phyloP scores from a whole-genome alignment of 2,113 vertebrate species.

The Indicator maculatus region DNA sequence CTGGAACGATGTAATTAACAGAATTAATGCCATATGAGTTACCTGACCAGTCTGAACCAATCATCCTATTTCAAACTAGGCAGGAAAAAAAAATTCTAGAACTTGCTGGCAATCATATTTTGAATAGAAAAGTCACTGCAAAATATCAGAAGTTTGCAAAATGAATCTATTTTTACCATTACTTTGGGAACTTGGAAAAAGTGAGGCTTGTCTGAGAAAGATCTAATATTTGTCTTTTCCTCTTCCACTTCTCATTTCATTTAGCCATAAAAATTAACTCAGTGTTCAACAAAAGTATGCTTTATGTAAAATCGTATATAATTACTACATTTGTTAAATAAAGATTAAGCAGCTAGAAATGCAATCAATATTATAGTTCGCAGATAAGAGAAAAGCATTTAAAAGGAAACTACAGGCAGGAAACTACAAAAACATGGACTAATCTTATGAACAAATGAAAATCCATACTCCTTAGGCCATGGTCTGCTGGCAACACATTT shows the following conservation, averaged over 20 bases:
- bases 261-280: conserved; percentile 17
- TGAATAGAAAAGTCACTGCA: neutral
- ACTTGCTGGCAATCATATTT: neutral
- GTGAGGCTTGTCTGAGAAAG: neutral
- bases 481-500: conserved; percentile 4
- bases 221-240: neutral
- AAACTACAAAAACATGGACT: neutral
- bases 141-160: neutral
- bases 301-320: neutral
- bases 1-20: neutral
- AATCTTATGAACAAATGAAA: conserved; percentile 19
- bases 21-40: neutral
- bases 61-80: neutral
- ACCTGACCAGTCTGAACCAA: neutral
- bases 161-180: neutral
- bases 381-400: conserved; percentile 21
- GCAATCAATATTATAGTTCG: neutral
- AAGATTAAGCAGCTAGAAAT: neutral
- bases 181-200: neutral
- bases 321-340: neutral
- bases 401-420: neutral
- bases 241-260: neutral
- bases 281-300: neutral
- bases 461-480: conserved; percentile 13
- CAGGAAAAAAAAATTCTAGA: neutral